A percentile compares a stretch with the other conserved stretches of the same genome.
Evolutionary conservation across 2,888 invertebrate genomes (phyloP).

Genomic region (Sussaba pulchella): DNA sequence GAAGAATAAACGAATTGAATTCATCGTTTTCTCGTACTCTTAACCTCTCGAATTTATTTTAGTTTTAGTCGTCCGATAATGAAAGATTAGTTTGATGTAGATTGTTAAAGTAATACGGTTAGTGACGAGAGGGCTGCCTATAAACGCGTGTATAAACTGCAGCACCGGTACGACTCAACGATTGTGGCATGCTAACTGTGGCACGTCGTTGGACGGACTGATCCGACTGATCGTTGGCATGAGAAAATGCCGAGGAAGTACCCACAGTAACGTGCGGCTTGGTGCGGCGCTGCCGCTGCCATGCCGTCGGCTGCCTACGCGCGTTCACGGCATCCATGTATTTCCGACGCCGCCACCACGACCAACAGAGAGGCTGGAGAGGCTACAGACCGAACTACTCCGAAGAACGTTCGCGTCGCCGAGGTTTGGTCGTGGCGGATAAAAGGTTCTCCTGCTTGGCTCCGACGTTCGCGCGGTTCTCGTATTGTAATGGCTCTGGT

Average conservation of each 20-base stretch:
- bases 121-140: conserved; percentile 59
- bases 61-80: too few relatives aligned
- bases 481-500: neutral
- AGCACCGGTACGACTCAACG: conserved; percentile 54
- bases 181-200: conserved; percentile 55
- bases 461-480: neutral
- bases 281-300: too few relatives aligned
- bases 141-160: conserved; percentile 68
- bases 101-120: too few relatives aligned
- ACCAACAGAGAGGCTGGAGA: too few relatives aligned
- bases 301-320: too few relatives aligned
- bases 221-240: conserved; percentile 40
- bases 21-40: neutral
- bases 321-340: conserved; percentile 66
- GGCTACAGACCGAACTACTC: too few relatives aligned
- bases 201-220: conserved; percentile 70
- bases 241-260: conserved; percentile 68
- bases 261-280: conserved; percentile 47
- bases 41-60: neutral
- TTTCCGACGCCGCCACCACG: conserved; percentile 11
- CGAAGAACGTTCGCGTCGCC: too few relatives aligned
- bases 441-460: neutral
- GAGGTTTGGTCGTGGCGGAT: neutral
- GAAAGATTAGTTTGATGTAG: too few relatives aligned
- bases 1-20: neutral